A percentile compares a stretch with the other conserved stretches of the same genome.
phyloP scores from a whole-genome alignment of 2,797 vertebrate genomes.

The Eupleurogrammus muticus region DNA sequence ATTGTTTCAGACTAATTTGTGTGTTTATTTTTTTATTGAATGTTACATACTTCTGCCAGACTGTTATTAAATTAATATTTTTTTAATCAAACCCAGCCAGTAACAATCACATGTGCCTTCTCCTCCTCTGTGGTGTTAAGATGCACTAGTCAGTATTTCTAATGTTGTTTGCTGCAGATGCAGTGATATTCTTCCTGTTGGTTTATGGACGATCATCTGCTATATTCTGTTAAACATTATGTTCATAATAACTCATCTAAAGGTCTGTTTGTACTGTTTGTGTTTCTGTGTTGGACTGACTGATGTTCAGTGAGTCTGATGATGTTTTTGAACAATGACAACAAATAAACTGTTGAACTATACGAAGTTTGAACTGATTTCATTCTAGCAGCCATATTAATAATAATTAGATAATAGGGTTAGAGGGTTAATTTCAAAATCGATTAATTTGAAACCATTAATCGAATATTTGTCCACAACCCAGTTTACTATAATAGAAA shows the following conservation, averaged over 20 bases:
- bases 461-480: too few species aligned
- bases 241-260: neutral
- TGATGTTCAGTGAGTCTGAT: neutral
- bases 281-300: neutral
- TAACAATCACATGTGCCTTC: neutral
- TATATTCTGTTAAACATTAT: neutral
- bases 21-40: neutral
- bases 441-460: too few species aligned
- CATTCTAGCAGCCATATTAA: too few species aligned
- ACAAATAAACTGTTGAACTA: neutral
- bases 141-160: slow-evolving; percentile 44
- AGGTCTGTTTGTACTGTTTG: neutral
- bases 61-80: neutral
- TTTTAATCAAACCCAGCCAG: neutral
- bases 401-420: too few species aligned
- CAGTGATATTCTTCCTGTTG: neutral
- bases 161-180: neutral
- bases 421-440: too few species aligned
- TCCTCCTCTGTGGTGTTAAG: slow-evolving; percentile 35
- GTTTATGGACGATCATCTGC: neutral
- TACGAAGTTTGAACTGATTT: too few species aligned
- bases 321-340: neutral
- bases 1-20: neutral
- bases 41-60: neutral
- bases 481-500: too few species aligned